Percentiles rank a stretch among this genome's conserved stretches.
Conservation (phyloP, 2,797 vertebrate genomes). For the Carduelis carduelis region DNA sequence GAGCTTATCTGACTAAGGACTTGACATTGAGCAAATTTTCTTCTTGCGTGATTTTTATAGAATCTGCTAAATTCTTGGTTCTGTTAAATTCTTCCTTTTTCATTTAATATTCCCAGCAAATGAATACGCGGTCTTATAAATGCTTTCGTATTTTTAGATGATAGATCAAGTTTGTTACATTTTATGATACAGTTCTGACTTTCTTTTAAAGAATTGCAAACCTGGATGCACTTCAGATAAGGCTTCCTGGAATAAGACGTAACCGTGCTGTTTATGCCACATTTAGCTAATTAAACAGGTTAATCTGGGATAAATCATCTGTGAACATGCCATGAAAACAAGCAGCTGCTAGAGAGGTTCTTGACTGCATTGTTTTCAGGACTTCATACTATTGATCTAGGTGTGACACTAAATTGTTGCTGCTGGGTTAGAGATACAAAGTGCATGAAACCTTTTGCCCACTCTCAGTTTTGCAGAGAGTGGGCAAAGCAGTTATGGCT, state of each 20-base stretch:
- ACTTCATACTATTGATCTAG: not conserved
- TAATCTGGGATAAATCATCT: conserved; percentile 8
- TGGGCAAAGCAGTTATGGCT: not conserved
- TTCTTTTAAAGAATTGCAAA: not conserved
- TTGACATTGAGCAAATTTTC: conserved; percentile 10
- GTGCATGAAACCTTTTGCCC: not conserved
- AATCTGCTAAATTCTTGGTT: not conserved
- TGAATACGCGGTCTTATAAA: not conserved
- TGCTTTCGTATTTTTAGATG: not conserved
- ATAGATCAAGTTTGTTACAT: not conserved
- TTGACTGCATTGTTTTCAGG: not conserved
- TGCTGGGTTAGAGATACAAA: not conserved
- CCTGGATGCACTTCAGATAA: not conserved
- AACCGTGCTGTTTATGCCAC: not conserved
- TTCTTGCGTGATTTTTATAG: conserved; percentile 25
- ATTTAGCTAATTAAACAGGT: not conserved
- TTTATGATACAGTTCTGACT: not conserved
- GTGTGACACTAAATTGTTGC: not conserved
- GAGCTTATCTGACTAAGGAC: conserved; percentile 37
- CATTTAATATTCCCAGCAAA: not conserved
- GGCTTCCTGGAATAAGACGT: not conserved
- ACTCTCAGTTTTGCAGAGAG: not conserved
- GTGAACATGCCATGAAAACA: not conserved
- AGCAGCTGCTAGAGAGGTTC: not conserved
- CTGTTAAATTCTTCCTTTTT: not conserved